Conservation (phyloP, 2,888 invertebrate genomes). For the Acanthosepion pharaonis region DNA sequence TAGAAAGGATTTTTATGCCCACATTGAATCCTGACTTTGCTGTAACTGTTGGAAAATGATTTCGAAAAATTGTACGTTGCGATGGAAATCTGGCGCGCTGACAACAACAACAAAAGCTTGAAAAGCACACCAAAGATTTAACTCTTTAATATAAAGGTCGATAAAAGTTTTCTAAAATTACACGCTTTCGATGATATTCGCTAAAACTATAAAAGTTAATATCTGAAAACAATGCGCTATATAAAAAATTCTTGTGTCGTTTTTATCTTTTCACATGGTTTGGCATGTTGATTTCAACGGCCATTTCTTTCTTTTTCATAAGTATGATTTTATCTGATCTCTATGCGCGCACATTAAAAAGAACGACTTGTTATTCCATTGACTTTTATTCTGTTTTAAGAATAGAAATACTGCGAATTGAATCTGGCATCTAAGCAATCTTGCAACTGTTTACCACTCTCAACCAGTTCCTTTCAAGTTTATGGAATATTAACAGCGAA, state of each 20-base stretch:
- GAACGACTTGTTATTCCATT: no score
- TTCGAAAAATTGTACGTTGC: no score
- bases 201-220: not conserved
- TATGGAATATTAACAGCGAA: no score
- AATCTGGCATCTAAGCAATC: no score
- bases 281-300: not conserved
- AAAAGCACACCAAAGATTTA: not conserved
- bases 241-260: not conserved
- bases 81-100: not conserved
- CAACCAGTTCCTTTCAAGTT: no score
- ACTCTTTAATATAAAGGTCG: not conserved
- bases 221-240: not conserved
- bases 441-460: no score
- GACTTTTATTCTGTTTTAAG: no score
- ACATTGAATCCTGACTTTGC: no score
- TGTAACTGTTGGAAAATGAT: no score
- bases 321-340: not conserved
- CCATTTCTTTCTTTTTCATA: not conserved
- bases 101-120: not conserved
- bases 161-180: not conserved
- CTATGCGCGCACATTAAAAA: no score
- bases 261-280: not conserved
- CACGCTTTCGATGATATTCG: not conserved
- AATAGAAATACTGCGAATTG: no score
- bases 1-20: no score